These are phyloP conservation scores for Periphyllus acericola DNA, from an alignment of 2,888 invertebrate genomes.

Conservation along the genomic window DNA sequence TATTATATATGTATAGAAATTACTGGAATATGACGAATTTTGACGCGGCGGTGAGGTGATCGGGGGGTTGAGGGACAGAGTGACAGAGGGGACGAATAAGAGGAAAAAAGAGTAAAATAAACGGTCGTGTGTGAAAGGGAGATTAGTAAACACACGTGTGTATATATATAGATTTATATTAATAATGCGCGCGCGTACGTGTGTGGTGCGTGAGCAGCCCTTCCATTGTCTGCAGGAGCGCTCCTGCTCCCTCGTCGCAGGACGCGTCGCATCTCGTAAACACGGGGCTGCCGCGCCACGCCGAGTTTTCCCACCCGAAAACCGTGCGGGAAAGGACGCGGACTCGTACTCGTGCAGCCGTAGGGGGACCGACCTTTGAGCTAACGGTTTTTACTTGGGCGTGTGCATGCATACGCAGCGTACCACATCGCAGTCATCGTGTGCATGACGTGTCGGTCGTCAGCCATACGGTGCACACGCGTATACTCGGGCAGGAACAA, in stretches of 20 bases:
- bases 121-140: slow-evolving; percentile 53
- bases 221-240: slow-evolving; percentile 31
- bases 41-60: not conserved
- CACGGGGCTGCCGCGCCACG: not conserved
- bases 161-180: not conserved
- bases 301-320: slow-evolving; percentile 53
- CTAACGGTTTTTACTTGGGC: slow-evolving; percentile 51
- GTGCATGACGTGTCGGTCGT: not conserved
- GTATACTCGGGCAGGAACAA: not conserved
- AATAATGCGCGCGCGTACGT: not conserved
- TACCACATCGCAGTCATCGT: not conserved
- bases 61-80: not conserved
- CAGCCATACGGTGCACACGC: not conserved
- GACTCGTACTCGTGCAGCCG: not conserved
- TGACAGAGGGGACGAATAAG: slow-evolving; percentile 19
- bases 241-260: slow-evolving; percentile 5
- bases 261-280: slow-evolving; percentile 27
- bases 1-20: not conserved
- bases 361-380: slow-evolving; percentile 43
- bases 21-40: slow-evolving; percentile 34
- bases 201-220: not conserved
- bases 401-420: not conserved
- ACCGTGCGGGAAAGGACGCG: slow-evolving; percentile 41
- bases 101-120: slow-evolving; percentile 42
- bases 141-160: not conserved